phyloP scores from a whole-genome alignment of 1,140 invertebrate species.

The Geopemphigus sp. region DNA sequence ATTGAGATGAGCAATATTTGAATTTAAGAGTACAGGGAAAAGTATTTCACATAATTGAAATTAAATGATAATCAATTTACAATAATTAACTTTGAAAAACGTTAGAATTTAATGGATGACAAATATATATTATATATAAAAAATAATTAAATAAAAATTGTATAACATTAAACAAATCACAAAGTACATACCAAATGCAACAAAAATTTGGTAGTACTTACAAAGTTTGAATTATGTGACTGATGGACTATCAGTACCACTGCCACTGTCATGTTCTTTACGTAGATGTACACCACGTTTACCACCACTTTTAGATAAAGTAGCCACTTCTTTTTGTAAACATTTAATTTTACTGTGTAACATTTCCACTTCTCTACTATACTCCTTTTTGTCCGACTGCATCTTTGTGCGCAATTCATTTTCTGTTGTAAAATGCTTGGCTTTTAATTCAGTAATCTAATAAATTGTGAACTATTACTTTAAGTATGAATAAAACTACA shows the following conservation, averaged over 20 bases:
- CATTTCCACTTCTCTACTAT: slow-evolving; percentile 74
- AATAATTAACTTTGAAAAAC: slow-evolving; percentile 5
- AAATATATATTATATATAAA: background rate
- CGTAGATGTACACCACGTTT: slow-evolving; percentile 58
- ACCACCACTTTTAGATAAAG: slow-evolving; percentile 76
- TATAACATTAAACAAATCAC: slow-evolving; percentile 38
- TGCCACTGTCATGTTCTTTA: slow-evolving; percentile 60
- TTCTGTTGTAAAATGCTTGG: slow-evolving; percentile 83
- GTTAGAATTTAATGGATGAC: slow-evolving; percentile 4
- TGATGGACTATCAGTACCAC: slow-evolving; percentile 70
- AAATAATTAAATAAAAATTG: slow-evolving; percentile 3
- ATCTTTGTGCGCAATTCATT: slow-evolving; percentile 81
- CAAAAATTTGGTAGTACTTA: slow-evolving; percentile 24
- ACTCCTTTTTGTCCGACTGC: slow-evolving; percentile 75
- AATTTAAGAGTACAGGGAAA: slow-evolving; percentile 3
- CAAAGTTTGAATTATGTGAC: slow-evolving; percentile 50
- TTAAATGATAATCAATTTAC: background rate
- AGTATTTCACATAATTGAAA: background rate
- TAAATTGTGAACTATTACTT: slow-evolving; percentile 52
- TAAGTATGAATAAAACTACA: slow-evolving; percentile 1
- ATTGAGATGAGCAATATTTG: slow-evolving; percentile 16
- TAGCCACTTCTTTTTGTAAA: slow-evolving; percentile 79
- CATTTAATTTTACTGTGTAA: slow-evolving; percentile 76
- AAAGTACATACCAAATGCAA: slow-evolving; percentile 26
- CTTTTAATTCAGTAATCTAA: slow-evolving; percentile 90